A percentile compares a stretch with the other conserved stretches of the same genome.
Evolutionary conservation across 1,140 invertebrate species (phyloP).

Genomic region (Eupeodes corollae): DNA sequence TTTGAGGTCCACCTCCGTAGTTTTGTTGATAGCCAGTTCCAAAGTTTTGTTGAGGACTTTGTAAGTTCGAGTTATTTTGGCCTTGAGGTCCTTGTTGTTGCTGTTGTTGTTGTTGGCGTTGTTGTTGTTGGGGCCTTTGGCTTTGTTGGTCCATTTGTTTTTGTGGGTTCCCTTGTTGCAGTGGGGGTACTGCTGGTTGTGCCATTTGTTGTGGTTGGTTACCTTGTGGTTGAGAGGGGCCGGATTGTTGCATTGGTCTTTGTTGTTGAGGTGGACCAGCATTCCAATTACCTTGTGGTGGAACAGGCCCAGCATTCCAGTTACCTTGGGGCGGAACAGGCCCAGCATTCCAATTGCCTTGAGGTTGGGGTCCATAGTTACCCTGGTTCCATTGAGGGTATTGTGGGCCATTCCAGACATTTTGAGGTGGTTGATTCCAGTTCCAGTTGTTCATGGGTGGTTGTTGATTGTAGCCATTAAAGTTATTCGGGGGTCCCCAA

Average conservation of each 20-base stretch:
- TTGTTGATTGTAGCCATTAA: slow-evolving; percentile 36
- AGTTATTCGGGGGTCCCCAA: slow-evolving; percentile 26
- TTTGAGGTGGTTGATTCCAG: slow-evolving; percentile 19
- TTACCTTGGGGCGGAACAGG: slow-evolving; percentile 3
- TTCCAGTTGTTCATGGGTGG: slow-evolving; percentile 13
- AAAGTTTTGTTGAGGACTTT: slow-evolving; percentile 43
- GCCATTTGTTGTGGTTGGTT: neutral
- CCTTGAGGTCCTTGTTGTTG: slow-evolving; percentile 16
- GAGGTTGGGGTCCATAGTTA: slow-evolving; percentile 19
- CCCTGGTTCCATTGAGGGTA: slow-evolving; percentile 2
- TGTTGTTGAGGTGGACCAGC: too few relatives aligned
- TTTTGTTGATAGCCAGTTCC: slow-evolving; percentile 63
- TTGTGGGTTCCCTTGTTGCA: slow-evolving; percentile 11
- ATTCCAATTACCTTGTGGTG: too few relatives aligned
- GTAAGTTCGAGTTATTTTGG: slow-evolving; percentile 25
- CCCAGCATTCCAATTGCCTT: slow-evolving; percentile 2
- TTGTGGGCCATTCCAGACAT: slow-evolving; percentile 20
- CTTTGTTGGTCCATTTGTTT: too few relatives aligned
- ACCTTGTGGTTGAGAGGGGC: neutral
- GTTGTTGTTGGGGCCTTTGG: too few relatives aligned
- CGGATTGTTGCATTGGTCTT: too few relatives aligned
- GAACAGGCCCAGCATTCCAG: neutral
- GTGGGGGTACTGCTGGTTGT: slow-evolving; percentile 20
- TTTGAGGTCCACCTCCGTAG: slow-evolving; percentile 56
- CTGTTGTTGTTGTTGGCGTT: slow-evolving; percentile 9